Conservation (phyloP, 2,113 vertebrate genomes). For the Pardalotus punctatus region DNA sequence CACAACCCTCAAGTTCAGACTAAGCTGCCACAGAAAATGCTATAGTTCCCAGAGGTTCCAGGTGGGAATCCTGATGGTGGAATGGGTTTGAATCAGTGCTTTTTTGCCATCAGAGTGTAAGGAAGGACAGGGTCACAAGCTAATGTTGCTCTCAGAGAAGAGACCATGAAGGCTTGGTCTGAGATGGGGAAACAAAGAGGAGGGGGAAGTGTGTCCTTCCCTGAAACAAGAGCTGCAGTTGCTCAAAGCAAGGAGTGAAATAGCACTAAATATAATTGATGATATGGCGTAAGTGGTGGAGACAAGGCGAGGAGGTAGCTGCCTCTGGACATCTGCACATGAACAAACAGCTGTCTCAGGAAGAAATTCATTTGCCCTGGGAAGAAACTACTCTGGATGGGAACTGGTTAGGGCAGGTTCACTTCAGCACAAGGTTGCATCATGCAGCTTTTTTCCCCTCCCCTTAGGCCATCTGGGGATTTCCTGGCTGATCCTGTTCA, state of each 20-base stretch:
- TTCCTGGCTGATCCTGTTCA: slow-evolving; percentile 24
- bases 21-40: background rate
- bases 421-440: slow-evolving; percentile 31
- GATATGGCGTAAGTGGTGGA: background rate
- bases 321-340: slow-evolving; percentile 6
- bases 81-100: background rate
- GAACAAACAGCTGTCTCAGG: background rate
- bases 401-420: slow-evolving; percentile 41
- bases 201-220: background rate
- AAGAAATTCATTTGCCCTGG: slow-evolving; percentile 25
- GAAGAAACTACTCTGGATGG: background rate
- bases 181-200: background rate
- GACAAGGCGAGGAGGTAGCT: background rate
- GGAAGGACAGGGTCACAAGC: background rate
- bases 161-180: background rate
- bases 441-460: slow-evolving; percentile 20
- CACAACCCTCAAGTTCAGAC: background rate
- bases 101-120: background rate
- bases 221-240: background rate
- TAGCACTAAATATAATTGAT: background rate
- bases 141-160: background rate
- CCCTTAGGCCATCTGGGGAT: slow-evolving; percentile 42
- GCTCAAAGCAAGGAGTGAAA: background rate
- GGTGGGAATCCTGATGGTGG: background rate
- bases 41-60: background rate